A percentile compares a stretch with the other conserved stretches of the same genome.
Conservation (phyloP, 2,888 invertebrate genomes). For the Nomada ferruginata region DNA sequence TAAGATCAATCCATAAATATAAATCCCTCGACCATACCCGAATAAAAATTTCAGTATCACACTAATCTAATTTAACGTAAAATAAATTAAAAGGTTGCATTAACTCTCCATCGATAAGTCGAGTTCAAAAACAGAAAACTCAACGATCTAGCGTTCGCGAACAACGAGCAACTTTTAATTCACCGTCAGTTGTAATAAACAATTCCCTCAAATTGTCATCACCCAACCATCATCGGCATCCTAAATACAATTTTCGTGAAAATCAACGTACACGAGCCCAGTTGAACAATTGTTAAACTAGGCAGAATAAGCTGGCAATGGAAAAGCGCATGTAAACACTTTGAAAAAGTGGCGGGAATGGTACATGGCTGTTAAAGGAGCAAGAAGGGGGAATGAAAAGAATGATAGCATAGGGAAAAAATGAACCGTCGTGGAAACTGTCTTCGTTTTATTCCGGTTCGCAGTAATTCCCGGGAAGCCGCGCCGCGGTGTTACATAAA, state of each 20-base stretch:
- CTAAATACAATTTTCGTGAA: not conserved
- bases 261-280: not conserved
- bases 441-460: slow-evolving; percentile 43
- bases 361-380: not conserved
- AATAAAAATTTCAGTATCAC: too few species aligned
- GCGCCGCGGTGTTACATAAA: slow-evolving; percentile 39
- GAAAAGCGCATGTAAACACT: slow-evolving; percentile 16
- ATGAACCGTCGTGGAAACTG: slow-evolving; percentile 27
- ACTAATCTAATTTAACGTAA: too few species aligned
- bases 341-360: slow-evolving; percentile 3
- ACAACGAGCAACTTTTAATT: too few species aligned
- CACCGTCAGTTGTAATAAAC: too few species aligned
- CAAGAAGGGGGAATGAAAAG: not conserved
- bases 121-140: too few species aligned
- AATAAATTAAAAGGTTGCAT: too few species aligned
- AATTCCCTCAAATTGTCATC: too few species aligned
- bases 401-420: not conserved
- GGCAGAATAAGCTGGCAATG: not conserved
- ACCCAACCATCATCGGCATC: too few species aligned
- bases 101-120: too few species aligned
- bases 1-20: too few species aligned
- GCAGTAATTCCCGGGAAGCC: slow-evolving; percentile 27
- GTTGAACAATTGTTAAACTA: not conserved
- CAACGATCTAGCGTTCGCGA: too few species aligned
- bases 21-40: too few species aligned